Base-by-base conservation (phyloP, 2,113 vertebrate species). In the Monarcha castaneiventris region DNA sequence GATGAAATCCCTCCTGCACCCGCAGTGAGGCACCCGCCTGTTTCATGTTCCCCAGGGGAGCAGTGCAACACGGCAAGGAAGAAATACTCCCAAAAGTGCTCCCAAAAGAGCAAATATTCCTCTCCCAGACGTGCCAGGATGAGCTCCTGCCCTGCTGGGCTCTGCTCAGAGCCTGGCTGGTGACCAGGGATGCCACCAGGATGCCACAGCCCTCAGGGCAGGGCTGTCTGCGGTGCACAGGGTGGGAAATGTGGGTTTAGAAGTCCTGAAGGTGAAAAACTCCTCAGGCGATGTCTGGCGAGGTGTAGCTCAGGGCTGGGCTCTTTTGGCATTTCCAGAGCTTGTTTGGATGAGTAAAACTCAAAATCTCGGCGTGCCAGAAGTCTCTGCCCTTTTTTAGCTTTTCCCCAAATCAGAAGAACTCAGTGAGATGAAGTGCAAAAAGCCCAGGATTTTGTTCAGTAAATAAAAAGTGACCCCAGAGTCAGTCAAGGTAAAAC, bases 381-480 rank as follows among this genome's bases (percentile, higher is more conserved):
- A 29, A 62, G 16, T 16, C 17, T 66, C n/a, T 46, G 5, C 52
- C 37, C 16, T 18, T 25, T 64, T 76, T 48, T 16, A 87, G 76
- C 77, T 89, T 89, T 87, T 52, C 43, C 51, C 48, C 67, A 72
- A 30, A 64, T 23, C n/a, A 16, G 61, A 75, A 77, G 35, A 67
- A 55, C 59, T 84, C 76, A 13, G 30, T 11, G 69, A 87, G 69
- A 71, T 68, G 19, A 84, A 76, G 41, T 33, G 29, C 49, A 17
- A 72, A 78, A 72, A 95, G n/a, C 48, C 35, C 4, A 12, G 48
- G 67, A n/a, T 41, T 56, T 5, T n/a, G 29, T 68, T 94, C 22
- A 84, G 80, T 81, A 48, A 71, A 78, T 89, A 41, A 89, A 77
- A 90, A 73, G 29, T 59, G 48, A 89, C 69, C 77, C 58, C n/a